Base-by-base conservation (phyloP, 2,797 vertebrate genomes). In the Dromococcyx pavoninus region DNA sequence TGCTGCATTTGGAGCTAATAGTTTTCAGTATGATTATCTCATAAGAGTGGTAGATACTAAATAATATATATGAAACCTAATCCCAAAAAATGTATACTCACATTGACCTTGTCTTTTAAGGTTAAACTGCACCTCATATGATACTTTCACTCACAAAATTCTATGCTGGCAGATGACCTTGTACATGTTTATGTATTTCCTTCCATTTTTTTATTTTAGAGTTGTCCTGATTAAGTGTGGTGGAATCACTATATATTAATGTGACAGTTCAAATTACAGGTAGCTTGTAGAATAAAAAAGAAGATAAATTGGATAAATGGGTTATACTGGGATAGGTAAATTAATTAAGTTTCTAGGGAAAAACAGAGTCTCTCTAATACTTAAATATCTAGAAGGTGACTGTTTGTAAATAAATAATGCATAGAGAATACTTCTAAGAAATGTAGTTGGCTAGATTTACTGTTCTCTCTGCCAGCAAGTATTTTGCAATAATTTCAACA, bases 401-500 rank as follows among this genome's bases (percentile, higher is more conserved):
- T 91, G 93, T 96, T 97, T 98, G 95, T 96, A 97, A 97, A 96
- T 95, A 95, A 97, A 97, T 97, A 97, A 96, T 94, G 81, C 88
- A 86, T 93, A 93, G 61, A 95, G 90, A 97, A 95, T 75, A 96
- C 88, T 97, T 97, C 93, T 96, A 96, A 96, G 95, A 86, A 83
- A 94, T 91, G 82, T 86, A 80, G 56, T 89, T 89, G 60, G 85
- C 70, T 93, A 95, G 95, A 95, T 95, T 96, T 97, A 95, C 93
- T 94, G 85, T 84, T 97, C 75, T 91, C 77, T 94, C 88, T 96
- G 91, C 96, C 95, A 97, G 96, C 86, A 94, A 96, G 85, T 95
- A 94, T 96, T 97, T 95, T 95, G 94, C 90, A 97, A 56, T 94
- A 96, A 97, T 97, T 97, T 97, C 86, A 95, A 65, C 46, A 96